A percentile compares a stretch with the other conserved stretches of the same genome.
phyloP scores from a whole-genome alignment of 2,113 vertebrate genomes.

The Poeciliopsis retropinna region DNA sequence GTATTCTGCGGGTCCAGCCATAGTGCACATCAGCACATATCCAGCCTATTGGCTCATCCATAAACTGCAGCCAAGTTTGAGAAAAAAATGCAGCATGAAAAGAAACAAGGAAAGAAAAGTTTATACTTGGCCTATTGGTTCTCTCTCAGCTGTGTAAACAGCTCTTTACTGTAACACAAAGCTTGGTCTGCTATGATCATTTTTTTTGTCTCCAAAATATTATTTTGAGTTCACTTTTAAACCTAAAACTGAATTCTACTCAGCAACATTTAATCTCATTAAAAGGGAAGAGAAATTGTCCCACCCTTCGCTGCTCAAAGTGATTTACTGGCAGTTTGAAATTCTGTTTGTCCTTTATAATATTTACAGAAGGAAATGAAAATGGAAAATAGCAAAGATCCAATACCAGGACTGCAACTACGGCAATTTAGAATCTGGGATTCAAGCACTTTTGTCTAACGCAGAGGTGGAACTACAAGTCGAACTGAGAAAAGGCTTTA shows the following conservation, averaged over 20 bases:
- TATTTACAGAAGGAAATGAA: neutral
- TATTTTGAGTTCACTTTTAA: neutral
- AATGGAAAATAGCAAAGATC: neutral
- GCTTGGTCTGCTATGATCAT: neutral
- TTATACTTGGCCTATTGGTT: neutral
- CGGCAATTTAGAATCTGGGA: neutral
- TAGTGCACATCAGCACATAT: slow-evolving; percentile 60
- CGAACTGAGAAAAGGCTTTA: neutral
- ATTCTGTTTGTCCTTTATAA: neutral
- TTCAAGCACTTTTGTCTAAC: neutral
- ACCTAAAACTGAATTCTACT: neutral
- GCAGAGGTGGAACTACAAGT: neutral
- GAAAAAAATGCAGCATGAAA: slow-evolving; percentile 8
- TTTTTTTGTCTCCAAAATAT: slow-evolving; percentile 8
- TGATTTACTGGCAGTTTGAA: neutral
- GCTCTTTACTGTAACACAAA: neutral
- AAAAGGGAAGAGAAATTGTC: neutral
- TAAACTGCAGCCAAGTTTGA: slow-evolving; percentile 50
- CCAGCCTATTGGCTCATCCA: slow-evolving; percentile 54
- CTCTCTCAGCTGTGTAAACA: neutral
- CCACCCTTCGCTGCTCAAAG: too few species aligned
- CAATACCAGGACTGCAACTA: neutral
- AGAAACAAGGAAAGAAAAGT: slow-evolving; percentile 30
- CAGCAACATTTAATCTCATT: neutral
- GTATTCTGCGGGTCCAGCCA: slow-evolving; percentile 36